Evolutionary conservation across 2,888 invertebrate genomes (phyloP), one percentile per base, ranked within the genome.

Genomic region (Invenusta paracnida): DNA sequence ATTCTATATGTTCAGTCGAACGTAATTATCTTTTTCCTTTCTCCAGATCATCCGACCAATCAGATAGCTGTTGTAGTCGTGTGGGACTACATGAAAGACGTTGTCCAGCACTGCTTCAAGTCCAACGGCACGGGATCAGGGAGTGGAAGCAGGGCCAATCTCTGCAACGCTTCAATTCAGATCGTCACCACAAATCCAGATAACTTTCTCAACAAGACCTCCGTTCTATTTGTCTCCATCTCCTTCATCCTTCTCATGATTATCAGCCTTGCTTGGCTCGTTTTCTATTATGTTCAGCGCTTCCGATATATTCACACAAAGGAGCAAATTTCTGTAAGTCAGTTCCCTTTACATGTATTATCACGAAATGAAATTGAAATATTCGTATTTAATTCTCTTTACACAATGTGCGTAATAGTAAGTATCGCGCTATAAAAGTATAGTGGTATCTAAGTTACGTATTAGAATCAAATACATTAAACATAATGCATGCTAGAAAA

Each of bases 181-280:
- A 25, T 84, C 1, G 17, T 5, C 30, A 67, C 23, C 23, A n/a
- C 13, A 27, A 1, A 1, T 84, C 84, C 30, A 27, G 86, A 86
- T 27, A 73, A 73, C 82, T 30, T 86, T 29, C 48, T 86, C 29
- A 86, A 81, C 30, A 67, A 81, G 91, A 96, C 96, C 11, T 96
- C 96, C 0, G 96, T 97, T 89, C 93, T 97, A 88, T 96, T 97
- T 92, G 96, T 97, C 86, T 96, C 96, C 87, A 95, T 97, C 88
- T 96, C 96, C 0, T 97, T 97, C 93, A 96, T 97, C 89, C 95
- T 97, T 87, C 93, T 97, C 89, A 96, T 97, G 96, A 94, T 96
- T 89, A 96, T 97, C 88, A 96, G 96, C 0, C 93, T 97, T 89
- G 96, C 96, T 28, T 97, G 97, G 97, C 94, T 97, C 73, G 95